These are phyloP conservation scores for Menidia beryllina DNA, from an alignment of 2,113 vertebrate genomes.

Conservation along the genomic window DNA sequence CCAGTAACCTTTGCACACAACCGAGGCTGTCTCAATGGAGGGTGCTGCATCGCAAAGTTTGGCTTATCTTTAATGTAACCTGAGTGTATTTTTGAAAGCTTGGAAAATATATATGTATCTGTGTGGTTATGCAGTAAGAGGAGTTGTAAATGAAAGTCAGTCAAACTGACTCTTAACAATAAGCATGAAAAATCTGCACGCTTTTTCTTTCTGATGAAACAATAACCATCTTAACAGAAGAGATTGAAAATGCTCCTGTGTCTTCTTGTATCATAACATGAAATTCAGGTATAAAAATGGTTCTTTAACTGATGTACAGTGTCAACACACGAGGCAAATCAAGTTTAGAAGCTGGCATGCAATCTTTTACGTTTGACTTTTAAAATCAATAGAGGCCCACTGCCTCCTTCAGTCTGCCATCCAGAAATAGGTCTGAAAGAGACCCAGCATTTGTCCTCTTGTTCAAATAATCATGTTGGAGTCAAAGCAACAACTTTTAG, in stretches of 20 bases:
- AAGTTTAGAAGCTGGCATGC: background rate
- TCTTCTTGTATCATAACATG: too few species aligned
- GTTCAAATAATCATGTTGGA: background rate
- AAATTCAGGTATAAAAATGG: conserved; percentile 1
- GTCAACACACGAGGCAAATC: background rate
- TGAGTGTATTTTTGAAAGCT: background rate
- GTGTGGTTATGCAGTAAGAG: background rate
- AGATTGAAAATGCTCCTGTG: background rate
- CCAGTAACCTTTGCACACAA: conserved; percentile 3
- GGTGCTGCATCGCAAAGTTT: background rate
- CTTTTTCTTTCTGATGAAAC: too few species aligned
- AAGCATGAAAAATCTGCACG: too few species aligned
- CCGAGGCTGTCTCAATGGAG: background rate
- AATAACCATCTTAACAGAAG: background rate
- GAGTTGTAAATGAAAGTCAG: too few species aligned
- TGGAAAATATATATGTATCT: background rate
- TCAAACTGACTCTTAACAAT: too few species aligned
- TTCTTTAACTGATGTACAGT: background rate
- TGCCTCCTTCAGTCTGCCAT: background rate
- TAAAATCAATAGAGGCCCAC: conserved; percentile 20
- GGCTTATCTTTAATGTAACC: conserved; percentile 7
- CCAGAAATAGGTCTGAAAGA: background rate
- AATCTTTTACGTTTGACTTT: conserved; percentile 6
- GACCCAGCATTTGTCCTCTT: background rate
- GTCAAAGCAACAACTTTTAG: background rate